Evolutionary conservation across 2,888 invertebrate genomes (phyloP).

Genomic region (Caradrina clavipalpis): DNA sequence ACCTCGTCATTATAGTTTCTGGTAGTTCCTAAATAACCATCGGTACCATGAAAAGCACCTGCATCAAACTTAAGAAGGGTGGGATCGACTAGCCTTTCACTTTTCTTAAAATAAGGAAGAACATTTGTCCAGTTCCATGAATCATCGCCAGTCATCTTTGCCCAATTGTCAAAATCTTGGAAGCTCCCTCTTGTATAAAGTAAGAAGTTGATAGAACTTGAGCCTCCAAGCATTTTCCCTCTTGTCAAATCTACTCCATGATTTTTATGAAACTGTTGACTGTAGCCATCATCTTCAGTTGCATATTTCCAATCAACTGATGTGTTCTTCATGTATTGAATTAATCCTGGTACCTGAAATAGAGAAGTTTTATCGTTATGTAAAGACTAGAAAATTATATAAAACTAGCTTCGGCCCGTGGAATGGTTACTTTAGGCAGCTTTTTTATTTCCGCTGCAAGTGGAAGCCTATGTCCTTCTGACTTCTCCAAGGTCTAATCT

Average conservation of each 20-base stretch:
- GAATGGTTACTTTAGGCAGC: too few species aligned
- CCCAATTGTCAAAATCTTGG: constrained; percentile 85
- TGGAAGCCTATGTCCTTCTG: too few species aligned
- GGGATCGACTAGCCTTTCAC: constrained; percentile 76
- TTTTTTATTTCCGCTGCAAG: too few species aligned
- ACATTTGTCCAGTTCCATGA: constrained; percentile 90
- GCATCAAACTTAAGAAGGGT: constrained; percentile 49
- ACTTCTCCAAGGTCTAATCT: too few species aligned
- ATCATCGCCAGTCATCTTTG: constrained; percentile 76
- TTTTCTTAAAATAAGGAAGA: constrained; percentile 84
- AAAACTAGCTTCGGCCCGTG: too few species aligned
- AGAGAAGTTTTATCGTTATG: not conserved
- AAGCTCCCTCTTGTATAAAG: constrained; percentile 85
- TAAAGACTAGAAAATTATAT: not conserved
- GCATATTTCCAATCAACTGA: constrained; percentile 73
- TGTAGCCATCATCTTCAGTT: constrained; percentile 67
- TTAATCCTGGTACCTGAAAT: constrained; percentile 38
- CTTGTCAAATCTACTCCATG: constrained; percentile 71
- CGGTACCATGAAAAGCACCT: constrained; percentile 73
- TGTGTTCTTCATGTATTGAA: constrained; percentile 39
- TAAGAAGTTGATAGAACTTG: constrained; percentile 88
- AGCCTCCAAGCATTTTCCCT: constrained; percentile 91
- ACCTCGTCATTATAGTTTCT: constrained; percentile 57
- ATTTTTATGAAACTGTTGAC: constrained; percentile 46
- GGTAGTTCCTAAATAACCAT: constrained; percentile 81